These are phyloP conservation scores for Loxodonta africana DNA, from an alignment of 2,113 vertebrate genomes.

Conservation along the genomic window DNA sequence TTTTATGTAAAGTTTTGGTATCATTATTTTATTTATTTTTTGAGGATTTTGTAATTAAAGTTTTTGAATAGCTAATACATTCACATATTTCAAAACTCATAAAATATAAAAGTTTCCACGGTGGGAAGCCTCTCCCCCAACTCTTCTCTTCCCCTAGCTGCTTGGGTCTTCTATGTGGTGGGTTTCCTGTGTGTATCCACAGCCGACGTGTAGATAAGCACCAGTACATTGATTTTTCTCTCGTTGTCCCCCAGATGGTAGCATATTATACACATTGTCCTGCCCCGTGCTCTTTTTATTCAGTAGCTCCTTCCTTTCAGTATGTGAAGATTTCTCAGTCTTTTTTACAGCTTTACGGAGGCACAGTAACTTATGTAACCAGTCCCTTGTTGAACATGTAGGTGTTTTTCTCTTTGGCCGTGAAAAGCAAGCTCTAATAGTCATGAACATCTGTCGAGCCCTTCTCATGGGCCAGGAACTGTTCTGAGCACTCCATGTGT, in stretches of 20 bases:
- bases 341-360: neutral
- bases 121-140: neutral
- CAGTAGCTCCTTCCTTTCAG: neutral
- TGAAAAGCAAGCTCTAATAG: neutral
- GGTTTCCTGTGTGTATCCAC: neutral
- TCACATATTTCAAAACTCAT: neutral
- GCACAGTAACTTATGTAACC: neutral
- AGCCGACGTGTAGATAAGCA: neutral
- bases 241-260: neutral
- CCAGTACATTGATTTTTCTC: neutral
- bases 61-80: neutral
- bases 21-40: slow-evolving; percentile 3
- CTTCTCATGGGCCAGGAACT: neutral
- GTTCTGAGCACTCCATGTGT: neutral
- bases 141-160: rapidly evolving
- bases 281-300: neutral
- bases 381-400: rapidly evolving
- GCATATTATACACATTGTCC: too few species aligned
- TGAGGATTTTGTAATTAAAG: slow-evolving; percentile 1
- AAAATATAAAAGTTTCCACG: neutral
- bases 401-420: neutral
- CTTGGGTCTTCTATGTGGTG: too few species aligned
- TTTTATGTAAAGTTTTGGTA: neutral
- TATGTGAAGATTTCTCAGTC: neutral
- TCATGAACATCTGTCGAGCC: neutral